These are phyloP conservation scores for Wiebesia pumilae DNA, from an alignment of 1,140 invertebrate species.

Conservation along the genomic window DNA sequence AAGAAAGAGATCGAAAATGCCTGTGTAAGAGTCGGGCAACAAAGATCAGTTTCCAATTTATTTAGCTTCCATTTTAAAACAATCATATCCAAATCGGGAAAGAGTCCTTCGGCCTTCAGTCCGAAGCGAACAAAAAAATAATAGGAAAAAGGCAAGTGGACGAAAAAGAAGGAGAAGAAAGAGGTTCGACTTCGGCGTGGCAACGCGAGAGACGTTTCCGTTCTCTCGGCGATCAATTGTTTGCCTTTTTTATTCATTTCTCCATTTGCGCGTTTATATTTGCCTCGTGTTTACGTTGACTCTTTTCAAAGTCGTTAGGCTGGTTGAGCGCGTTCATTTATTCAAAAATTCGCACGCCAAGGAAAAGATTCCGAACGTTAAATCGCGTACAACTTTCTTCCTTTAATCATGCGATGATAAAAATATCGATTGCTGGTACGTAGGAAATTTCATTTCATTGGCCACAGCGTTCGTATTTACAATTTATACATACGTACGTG, in stretches of 20 bases:
- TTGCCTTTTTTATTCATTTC: neutral
- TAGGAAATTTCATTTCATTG: neutral
- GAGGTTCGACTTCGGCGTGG: neutral
- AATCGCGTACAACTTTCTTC: neutral
- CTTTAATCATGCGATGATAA: neutral
- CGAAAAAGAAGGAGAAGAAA: too few relatives aligned
- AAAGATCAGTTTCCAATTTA: neutral
- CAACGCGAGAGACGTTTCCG: slow-evolving; percentile 5
- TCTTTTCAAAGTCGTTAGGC: neutral
- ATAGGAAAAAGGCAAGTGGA: neutral
- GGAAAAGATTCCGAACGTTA: neutral
- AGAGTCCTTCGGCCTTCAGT: too few relatives aligned
- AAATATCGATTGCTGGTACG: slow-evolving; percentile 14
- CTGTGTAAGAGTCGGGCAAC: neutral
- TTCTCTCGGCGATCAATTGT: neutral
- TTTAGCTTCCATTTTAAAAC: neutral
- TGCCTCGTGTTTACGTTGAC: neutral
- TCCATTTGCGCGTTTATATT: neutral
- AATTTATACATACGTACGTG: neutral
- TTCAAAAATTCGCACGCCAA: neutral
- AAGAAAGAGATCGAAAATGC: slow-evolving; percentile 1
- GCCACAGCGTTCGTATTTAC: neutral
- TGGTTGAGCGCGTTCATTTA: neutral
- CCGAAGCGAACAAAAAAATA: neutral
- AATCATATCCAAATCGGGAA: neutral